phyloP scores from a whole-genome alignment of 2,113 vertebrate genomes.

The Podiceps cristatus region DNA sequence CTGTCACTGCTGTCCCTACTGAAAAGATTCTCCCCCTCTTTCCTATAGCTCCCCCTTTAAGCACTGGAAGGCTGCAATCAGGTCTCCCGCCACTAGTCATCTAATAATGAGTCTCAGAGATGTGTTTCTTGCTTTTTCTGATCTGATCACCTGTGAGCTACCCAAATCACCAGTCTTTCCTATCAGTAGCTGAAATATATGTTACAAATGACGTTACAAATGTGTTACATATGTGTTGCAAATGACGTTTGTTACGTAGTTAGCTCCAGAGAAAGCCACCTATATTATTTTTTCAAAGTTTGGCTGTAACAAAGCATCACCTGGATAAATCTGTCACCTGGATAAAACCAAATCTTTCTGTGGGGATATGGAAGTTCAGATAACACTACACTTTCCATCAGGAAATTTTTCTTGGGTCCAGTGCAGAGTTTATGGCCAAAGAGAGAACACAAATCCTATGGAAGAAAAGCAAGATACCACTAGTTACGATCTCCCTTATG shows the following conservation, averaged over 20 bases:
- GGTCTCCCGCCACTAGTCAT: too few species aligned
- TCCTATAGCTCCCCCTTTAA: too few species aligned
- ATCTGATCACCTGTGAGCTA: not conserved
- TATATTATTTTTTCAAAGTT: not conserved
- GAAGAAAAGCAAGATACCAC: not conserved
- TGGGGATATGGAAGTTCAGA: not conserved
- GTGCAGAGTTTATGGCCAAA: not conserved
- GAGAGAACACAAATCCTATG: not conserved
- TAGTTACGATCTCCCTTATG: not conserved
- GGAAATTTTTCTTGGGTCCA: not conserved
- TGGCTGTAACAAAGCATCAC: not conserved
- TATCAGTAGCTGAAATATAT: not conserved
- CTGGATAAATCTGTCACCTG: not conserved
- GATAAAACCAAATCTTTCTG: not conserved
- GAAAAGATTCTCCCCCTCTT: too few species aligned
- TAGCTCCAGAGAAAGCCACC: not conserved
- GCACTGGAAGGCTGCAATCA: too few species aligned
- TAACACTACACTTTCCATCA: not conserved
- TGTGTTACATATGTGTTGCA: not conserved
- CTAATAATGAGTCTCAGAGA: not conserved
- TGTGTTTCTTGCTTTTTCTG: not conserved
- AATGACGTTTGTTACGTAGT: not conserved
- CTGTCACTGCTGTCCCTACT: too few species aligned
- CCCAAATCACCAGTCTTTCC: not conserved
- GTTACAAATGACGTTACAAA: not conserved